These are phyloP conservation scores for Epirrhoe alternata DNA, from an alignment of 2,888 invertebrate species.

Conservation along the genomic window DNA sequence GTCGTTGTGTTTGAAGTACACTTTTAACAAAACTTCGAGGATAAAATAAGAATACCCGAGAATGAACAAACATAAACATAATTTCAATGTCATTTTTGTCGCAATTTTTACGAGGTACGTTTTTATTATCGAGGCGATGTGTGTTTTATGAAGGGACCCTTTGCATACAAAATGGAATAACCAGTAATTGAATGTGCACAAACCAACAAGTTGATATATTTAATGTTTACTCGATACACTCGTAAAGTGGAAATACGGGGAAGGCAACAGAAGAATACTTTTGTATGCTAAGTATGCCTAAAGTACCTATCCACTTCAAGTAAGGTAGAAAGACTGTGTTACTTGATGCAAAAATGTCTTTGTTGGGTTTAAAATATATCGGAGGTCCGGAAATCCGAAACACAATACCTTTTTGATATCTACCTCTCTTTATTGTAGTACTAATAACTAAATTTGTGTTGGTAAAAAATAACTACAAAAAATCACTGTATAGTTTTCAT, in stretches of 20 bases:
- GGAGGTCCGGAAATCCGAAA: too few species aligned
- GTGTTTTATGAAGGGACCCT: slow-evolving; percentile 40
- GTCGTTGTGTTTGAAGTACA: slow-evolving; percentile 11
- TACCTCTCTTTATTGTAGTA: not conserved
- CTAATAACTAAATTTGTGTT: not conserved
- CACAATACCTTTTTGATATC: too few species aligned
- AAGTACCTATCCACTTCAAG: too few species aligned
- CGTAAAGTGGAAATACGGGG: not conserved
- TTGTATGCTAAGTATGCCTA: not conserved
- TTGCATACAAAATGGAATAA: slow-evolving; percentile 45
- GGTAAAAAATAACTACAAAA: not conserved
- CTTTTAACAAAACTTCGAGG: slow-evolving; percentile 1
- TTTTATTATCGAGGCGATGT: slow-evolving; percentile 45
- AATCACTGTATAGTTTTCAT: slow-evolving; percentile 5
- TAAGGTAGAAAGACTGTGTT: too few species aligned
- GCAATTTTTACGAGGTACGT: slow-evolving; percentile 38
- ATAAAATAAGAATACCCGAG: slow-evolving; percentile 18
- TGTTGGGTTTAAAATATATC: too few species aligned
- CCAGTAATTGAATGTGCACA: slow-evolving; percentile 50
- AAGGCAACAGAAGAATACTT: not conserved
- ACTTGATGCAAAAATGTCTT: too few species aligned
- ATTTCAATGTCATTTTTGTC: slow-evolving; percentile 36
- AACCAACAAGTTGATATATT: slow-evolving; percentile 38
- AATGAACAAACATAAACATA: slow-evolving; percentile 35
- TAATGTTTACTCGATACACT: slow-evolving; percentile 39